Evolutionary conservation across 2,888 invertebrate genomes (phyloP).

Genomic region (Trichacis sp.): DNA sequence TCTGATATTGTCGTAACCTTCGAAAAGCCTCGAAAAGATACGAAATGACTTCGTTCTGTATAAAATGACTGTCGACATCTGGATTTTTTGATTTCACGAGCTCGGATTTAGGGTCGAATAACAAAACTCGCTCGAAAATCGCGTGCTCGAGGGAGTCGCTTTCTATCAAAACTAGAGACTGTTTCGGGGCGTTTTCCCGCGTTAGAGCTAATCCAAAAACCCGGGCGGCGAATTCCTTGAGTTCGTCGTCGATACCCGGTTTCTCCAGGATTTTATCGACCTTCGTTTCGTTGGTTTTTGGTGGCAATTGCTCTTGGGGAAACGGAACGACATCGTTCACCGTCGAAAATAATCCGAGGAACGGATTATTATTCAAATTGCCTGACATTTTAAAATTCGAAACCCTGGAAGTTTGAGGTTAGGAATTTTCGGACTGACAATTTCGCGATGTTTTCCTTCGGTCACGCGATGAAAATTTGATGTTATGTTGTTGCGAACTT

Average conservation of each 20-base stretch:
- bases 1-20: constrained; percentile 69
- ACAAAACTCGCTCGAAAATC: constrained; percentile 82
- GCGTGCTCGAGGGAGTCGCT: constrained; percentile 80
- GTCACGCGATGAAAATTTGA: neutral
- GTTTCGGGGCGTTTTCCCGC: constrained; percentile 65
- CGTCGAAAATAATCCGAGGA: constrained; percentile 65
- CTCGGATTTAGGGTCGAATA: constrained; percentile 71
- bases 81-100: constrained; percentile 67
- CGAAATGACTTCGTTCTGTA: constrained; percentile 75
- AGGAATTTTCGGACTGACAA: neutral
- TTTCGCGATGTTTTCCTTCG: neutral
- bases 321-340: constrained; percentile 56
- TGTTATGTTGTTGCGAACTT: neutral
- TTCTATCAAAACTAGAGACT: constrained; percentile 76
- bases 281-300: neutral
- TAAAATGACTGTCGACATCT: constrained; percentile 69
- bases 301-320: constrained; percentile 36
- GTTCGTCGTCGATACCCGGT: constrained; percentile 39
- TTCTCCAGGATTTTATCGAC: neutral
- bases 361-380: constrained; percentile 67
- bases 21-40: constrained; percentile 81
- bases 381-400: constrained; percentile 54
- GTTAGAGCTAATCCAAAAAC: constrained; percentile 81
- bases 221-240: constrained; percentile 76
- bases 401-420: neutral